Evolutionary conservation across 2,113 vertebrate species (phyloP), one percentile per base, ranked within the genome.

Genomic region (Corythornis madagascariensis): DNA sequence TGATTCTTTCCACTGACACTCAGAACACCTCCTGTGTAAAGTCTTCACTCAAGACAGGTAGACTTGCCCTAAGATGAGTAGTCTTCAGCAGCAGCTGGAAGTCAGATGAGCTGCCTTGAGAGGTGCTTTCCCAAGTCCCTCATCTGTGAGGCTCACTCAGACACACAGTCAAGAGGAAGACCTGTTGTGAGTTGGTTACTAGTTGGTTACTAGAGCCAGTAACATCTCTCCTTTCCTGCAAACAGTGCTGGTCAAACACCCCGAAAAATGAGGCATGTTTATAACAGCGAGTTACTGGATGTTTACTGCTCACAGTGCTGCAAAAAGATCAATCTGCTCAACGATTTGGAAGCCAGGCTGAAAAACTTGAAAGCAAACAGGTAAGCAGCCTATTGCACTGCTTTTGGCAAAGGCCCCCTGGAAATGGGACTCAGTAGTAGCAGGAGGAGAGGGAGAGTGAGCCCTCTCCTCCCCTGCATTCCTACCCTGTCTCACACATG

Each of bases 251-350:
- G 99, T 31, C 99, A 99, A 97, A 99, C 99, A 4, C 99, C 99
- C 21, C 97, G 98, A 85, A 99, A 98, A 97, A 97, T 97, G 97
- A 98, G 98, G 70, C 98, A 98, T 33, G 63, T 97, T 47, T 99
- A 98, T 97, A 97, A 97, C 70, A 98, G 95, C 9, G 99, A 99
- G 48, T 90, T 98, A 35, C 97, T 99, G 97, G 99, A 99, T 50
- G 97, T 99, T 64, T 99, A 99, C 97, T 99, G 99, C 95, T 99
- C 98, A 33, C 99, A 99, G 96, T 99, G 99, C 98, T 99, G 98
- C 97, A 99, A 98, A 97, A 99, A 99, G 95, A 98, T 99, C 97
- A 99, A 99, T 95, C 98, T 99, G 60, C 98, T 99, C 31, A 99
- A 98, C 69, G 99, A 99, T 96, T 96, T 99, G 96, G 99, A 99